phyloP scores from a whole-genome alignment of 2,888 invertebrate genomes.

The Micropterix aruncella region DNA sequence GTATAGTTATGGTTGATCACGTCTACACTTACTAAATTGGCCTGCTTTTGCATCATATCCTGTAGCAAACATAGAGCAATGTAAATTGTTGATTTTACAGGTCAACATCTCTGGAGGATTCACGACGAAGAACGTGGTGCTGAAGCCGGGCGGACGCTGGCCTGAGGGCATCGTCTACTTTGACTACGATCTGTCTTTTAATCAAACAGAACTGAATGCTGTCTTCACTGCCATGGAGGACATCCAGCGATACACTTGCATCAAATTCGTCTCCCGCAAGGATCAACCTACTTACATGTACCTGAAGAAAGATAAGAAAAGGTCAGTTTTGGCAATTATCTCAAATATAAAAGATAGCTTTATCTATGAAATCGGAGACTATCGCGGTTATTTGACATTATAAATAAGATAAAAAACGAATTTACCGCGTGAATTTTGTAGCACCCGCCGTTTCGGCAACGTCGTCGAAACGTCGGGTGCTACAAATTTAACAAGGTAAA shows the following conservation, averaged over 20 bases:
- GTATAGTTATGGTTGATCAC: too few relatives aligned
- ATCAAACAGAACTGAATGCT: slow-evolving; percentile 7
- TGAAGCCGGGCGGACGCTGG: slow-evolving; percentile 12
- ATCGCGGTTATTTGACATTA: too few relatives aligned
- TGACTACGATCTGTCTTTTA: slow-evolving; percentile 12
- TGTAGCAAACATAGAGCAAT: background rate
- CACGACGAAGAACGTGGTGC: slow-evolving; percentile 11
- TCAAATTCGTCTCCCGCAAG: slow-evolving; percentile 10
- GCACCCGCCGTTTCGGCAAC: too few relatives aligned
- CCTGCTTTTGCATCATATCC: background rate
- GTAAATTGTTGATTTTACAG: background rate
- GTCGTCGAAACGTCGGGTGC: too few relatives aligned
- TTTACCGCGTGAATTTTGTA: too few relatives aligned
- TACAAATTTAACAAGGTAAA: too few relatives aligned
- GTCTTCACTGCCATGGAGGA: slow-evolving; percentile 12
- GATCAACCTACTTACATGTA: slow-evolving; percentile 11
- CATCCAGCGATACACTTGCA: slow-evolving; percentile 12
- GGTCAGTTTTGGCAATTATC: too few relatives aligned
- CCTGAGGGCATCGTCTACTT: slow-evolving; percentile 13
- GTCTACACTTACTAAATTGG: background rate
- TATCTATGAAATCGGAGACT: too few relatives aligned
- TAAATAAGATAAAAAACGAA: too few relatives aligned
- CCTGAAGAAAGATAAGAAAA: slow-evolving; percentile 13
- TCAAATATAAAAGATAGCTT: too few relatives aligned
- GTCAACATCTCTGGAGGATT: slow-evolving; percentile 4